Evolutionary conservation across 2,888 invertebrate species (phyloP).

Genomic region (Cloeon dipterum): DNA sequence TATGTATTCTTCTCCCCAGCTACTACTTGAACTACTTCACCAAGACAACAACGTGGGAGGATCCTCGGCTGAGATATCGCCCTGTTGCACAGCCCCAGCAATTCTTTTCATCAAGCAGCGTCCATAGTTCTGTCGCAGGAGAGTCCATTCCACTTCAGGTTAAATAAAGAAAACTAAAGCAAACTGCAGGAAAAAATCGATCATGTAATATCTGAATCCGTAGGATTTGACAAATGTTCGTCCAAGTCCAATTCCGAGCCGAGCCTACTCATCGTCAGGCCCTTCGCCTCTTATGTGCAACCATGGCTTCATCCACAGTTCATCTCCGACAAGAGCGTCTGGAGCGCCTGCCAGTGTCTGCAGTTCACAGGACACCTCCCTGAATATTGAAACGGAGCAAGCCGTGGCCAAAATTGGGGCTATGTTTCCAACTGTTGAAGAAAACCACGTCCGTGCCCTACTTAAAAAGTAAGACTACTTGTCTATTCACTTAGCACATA

Average conservation of each 20-base stretch:
- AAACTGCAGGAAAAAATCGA: background rate
- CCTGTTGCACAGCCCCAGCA: slow-evolving; percentile 10
- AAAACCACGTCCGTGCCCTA: slow-evolving; percentile 65
- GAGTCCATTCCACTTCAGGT: slow-evolving; percentile 42
- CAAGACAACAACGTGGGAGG: slow-evolving; percentile 53
- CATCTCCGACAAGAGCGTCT: background rate
- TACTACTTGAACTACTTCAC: slow-evolving; percentile 49
- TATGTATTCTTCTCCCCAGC: no score
- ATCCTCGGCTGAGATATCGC: slow-evolving; percentile 37
- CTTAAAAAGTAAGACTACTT: slow-evolving; percentile 76
- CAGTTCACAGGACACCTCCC: slow-evolving; percentile 27
- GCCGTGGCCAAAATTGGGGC: slow-evolving; percentile 58
- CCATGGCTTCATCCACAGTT: background rate
- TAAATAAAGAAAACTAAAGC: no score
- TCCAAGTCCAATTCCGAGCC: slow-evolving; percentile 23
- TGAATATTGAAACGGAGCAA: slow-evolving; percentile 41
- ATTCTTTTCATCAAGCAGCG: slow-evolving; percentile 4
- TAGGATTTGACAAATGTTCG: slow-evolving; percentile 22
- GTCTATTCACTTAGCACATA: background rate
- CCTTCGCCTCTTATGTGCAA: no score
- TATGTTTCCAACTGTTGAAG: slow-evolving; percentile 78
- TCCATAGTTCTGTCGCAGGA: slow-evolving; percentile 12
- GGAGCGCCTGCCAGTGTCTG: background rate
- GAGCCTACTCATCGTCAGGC: slow-evolving; percentile 17
- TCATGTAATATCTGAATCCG: background rate